Conservation (phyloP, 2,797 vertebrate genomes). For the Erethizon dorsatum region DNA sequence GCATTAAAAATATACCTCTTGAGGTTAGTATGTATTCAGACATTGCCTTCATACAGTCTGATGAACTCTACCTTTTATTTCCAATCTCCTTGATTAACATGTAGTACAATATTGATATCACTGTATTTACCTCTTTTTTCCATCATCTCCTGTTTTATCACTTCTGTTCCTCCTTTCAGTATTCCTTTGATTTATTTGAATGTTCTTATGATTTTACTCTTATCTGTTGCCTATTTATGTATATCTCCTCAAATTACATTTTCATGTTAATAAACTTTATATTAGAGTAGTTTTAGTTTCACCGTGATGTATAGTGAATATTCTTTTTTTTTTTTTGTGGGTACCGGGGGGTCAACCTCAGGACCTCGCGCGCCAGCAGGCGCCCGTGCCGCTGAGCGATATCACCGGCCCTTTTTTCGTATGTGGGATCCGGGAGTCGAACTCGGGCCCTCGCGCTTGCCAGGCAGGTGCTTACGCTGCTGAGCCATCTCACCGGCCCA, state of each 20-base stretch:
- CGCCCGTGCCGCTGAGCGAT: too few relatives aligned
- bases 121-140: slow-evolving; percentile 10
- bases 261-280: not conserved
- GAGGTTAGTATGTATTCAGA: not conserved
- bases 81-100: not conserved
- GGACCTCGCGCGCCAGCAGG: too few relatives aligned
- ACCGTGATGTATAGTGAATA: not conserved
- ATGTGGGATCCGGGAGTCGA: too few relatives aligned
- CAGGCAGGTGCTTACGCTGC: too few relatives aligned
- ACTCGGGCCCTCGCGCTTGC: too few relatives aligned
- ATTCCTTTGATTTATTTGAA: not conserved
- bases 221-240: not conserved
- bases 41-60: not conserved
- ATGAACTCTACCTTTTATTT: slow-evolving; percentile 22
- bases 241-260: not conserved
- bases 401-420: too few relatives aligned
- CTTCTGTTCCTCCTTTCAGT: not conserved
- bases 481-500: too few relatives aligned
- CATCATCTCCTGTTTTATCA: not conserved
- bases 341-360: too few relatives aligned
- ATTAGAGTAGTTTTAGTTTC: not conserved
- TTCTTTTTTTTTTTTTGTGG: too few relatives aligned
- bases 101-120: not conserved
- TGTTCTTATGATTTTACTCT: not conserved
- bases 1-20: not conserved